These are phyloP conservation scores for Macquaria ambigua DNA, from an alignment of 2,113 vertebrate genomes.

Conservation along the genomic window DNA sequence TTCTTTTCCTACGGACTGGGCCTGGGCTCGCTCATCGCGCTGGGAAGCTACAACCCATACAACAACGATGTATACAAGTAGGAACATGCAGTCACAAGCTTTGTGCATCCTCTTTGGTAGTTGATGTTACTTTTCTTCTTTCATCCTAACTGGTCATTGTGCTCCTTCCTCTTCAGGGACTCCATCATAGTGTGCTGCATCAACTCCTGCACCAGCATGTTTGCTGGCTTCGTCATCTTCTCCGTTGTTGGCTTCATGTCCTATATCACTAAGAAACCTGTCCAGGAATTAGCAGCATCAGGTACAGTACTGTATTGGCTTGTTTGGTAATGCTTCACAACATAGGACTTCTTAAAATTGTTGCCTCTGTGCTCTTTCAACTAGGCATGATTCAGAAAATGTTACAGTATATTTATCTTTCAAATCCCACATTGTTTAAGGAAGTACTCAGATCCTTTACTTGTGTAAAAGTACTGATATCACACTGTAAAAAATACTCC, in stretches of 20 bases:
- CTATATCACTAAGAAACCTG: slow-evolving; percentile 90
- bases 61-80: slow-evolving; percentile 93
- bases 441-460: no score
- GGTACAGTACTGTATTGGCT: slow-evolving; percentile 75
- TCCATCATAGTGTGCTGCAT: slow-evolving; percentile 92
- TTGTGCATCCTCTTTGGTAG: neutral
- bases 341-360: neutral
- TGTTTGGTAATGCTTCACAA: neutral
- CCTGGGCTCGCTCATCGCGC: slow-evolving; percentile 90
- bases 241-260: slow-evolving; percentile 96
- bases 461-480: no score
- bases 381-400: no score
- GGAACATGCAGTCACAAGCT: slow-evolving; percentile 4
- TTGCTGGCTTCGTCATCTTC: slow-evolving; percentile 93
- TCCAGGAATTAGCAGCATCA: slow-evolving; percentile 91
- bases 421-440: no score
- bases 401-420: no score
- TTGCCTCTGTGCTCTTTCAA: neutral
- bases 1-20: slow-evolving; percentile 94
- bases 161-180: slow-evolving; percentile 82
- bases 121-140: neutral
- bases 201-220: slow-evolving; percentile 93
- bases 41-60: slow-evolving; percentile 93
- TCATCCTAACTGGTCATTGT: neutral
- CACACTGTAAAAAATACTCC: no score